Evolutionary conservation across 2,113 vertebrate genomes (phyloP).

Genomic region (Callospermophilus lateralis): DNA sequence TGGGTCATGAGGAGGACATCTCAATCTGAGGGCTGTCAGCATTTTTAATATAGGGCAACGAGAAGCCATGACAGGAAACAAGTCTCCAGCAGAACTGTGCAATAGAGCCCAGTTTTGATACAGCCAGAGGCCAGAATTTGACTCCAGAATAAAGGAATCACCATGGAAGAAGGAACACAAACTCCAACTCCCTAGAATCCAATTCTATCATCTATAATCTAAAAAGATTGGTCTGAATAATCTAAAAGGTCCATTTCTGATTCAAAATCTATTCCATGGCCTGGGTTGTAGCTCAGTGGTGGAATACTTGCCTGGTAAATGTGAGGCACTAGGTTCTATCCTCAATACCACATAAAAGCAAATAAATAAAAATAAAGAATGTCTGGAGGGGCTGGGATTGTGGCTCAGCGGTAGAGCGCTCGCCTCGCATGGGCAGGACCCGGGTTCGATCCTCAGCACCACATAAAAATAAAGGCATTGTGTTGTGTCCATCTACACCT

Average conservation of each 20-base stretch:
- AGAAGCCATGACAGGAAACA: not conserved
- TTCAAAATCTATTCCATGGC: not conserved
- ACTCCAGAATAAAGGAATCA: not conserved
- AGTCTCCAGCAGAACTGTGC: not conserved
- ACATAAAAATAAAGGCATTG: too few species aligned
- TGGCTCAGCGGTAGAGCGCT: too few species aligned
- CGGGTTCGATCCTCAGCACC: too few species aligned
- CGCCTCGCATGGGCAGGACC: too few species aligned
- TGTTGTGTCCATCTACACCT: too few species aligned
- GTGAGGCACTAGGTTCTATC: too few species aligned
- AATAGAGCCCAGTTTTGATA: not conserved
- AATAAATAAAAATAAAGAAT: too few species aligned
- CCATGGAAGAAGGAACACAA: not conserved
- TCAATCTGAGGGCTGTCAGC: not conserved
- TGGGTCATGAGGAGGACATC: not conserved
- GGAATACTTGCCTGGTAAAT: too few species aligned
- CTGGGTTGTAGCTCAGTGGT: too few species aligned
- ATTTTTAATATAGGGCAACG: not conserved
- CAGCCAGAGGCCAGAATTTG: not conserved
- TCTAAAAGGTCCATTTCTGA: not conserved
- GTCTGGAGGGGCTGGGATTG: too few species aligned
- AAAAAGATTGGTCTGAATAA: not conserved
- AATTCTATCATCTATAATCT: not conserved
- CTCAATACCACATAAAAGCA: too few species aligned
- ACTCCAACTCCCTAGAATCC: not conserved